These are phyloP conservation scores for Thalassaphorura encarpata DNA, from an alignment of 1,140 invertebrate species.

Conservation along the genomic window DNA sequence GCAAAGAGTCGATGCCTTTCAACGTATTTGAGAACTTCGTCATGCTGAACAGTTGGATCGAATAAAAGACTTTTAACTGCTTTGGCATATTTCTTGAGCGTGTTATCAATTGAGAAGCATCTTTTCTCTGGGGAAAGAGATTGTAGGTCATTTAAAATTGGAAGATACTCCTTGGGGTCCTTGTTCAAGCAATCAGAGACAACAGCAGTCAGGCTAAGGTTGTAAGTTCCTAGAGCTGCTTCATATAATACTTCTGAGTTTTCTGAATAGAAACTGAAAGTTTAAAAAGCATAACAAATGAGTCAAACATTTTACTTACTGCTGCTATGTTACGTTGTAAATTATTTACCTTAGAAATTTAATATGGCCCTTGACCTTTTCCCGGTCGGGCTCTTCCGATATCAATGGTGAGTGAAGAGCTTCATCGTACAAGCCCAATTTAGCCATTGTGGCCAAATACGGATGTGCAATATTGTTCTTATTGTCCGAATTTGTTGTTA, in stretches of 20 bases:
- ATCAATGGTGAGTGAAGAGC: conserved; percentile 20
- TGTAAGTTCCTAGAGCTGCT: conserved; percentile 30
- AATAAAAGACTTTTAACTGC: conserved; percentile 20
- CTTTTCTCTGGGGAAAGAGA: conserved; percentile 3
- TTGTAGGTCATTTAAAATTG: conserved; percentile 26
- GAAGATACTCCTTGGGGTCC: conserved; percentile 31
- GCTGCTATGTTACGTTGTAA: neutral
- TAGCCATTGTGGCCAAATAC: conserved; percentile 28
- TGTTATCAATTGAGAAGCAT: conserved; percentile 28
- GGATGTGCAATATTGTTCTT: conserved; percentile 9
- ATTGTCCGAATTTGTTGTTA: neutral
- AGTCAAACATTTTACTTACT: neutral
- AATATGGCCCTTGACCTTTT: conserved; percentile 16
- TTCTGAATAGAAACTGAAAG: conserved; percentile 29
- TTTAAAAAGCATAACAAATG: neutral
- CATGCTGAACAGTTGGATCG: conserved; percentile 2
- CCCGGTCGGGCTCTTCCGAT: conserved; percentile 8
- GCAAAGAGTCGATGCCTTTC: conserved; percentile 20
- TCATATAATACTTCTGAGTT: conserved; percentile 30
- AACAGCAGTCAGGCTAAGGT: conserved; percentile 22
- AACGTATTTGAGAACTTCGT: conserved; percentile 25
- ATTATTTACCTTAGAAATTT: conserved; percentile 28
- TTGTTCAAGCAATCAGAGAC: conserved; percentile 30
- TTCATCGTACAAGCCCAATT: conserved; percentile 25
- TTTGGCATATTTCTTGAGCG: conserved; percentile 18